A percentile compares a stretch with the other conserved stretches of the same genome.
Conservation (phyloP, 2,888 invertebrate species). For the Sinelater perroti region DNA sequence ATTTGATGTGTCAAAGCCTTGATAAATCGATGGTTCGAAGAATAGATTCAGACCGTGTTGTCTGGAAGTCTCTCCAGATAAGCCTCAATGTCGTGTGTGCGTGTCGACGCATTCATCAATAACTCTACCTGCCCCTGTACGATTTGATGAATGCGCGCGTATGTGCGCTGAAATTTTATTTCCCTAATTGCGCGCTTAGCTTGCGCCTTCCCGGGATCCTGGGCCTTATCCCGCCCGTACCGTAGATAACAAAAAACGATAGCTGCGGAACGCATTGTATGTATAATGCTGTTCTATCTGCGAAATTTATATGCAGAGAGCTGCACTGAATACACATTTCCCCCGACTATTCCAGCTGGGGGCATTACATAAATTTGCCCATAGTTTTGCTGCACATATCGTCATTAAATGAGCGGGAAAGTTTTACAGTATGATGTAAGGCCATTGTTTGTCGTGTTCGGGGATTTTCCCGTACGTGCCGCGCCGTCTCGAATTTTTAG, state of each 20-base stretch:
- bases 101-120: conserved; percentile 40
- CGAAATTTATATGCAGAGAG: conserved; percentile 20
- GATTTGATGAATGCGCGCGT: conserved; percentile 29
- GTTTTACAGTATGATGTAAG: conserved; percentile 9
- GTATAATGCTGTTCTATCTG: conserved; percentile 18
- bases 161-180: conserved; percentile 23
- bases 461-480: conserved; percentile 3
- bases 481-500: not conserved
- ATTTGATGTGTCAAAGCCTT: conserved; percentile 40
- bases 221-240: too few species aligned
- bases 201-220: too few species aligned
- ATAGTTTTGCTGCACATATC: conserved; percentile 18
- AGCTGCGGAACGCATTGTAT: conserved; percentile 4
- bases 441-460: conserved; percentile 10
- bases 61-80: conserved; percentile 34
- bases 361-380: conserved; percentile 22
- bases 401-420: conserved; percentile 20
- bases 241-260: conserved; percentile 8
- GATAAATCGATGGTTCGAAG: conserved; percentile 41
- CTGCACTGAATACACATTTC: conserved; percentile 19
- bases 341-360: conserved; percentile 16
- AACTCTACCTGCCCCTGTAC: conserved; percentile 33
- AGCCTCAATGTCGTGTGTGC: conserved; percentile 33
- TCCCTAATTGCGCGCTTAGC: conserved; percentile 23
- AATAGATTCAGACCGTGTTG: conserved; percentile 37